A percentile compares a stretch with the other conserved stretches of the same genome.
phyloP scores from a whole-genome alignment of 2,113 vertebrate species.

The Oplegnathus fasciatus region DNA sequence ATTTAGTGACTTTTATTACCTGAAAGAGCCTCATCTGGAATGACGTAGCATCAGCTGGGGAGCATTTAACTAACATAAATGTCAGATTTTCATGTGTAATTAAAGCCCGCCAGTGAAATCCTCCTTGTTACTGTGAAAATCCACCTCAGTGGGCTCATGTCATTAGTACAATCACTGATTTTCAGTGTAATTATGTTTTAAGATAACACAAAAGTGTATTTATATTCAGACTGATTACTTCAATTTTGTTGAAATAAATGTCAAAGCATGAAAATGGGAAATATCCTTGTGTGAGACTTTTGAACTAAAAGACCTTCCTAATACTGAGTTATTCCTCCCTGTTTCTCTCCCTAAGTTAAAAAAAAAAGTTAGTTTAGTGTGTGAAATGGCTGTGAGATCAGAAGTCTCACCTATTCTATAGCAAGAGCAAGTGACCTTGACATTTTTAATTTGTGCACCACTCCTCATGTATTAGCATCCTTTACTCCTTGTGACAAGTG shows the following conservation, averaged over 20 bases:
- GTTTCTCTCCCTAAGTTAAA: neutral
- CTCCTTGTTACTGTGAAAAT: neutral
- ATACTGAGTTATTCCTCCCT: neutral
- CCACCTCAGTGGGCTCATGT: neutral
- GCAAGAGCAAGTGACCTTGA: neutral
- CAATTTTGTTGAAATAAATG: neutral
- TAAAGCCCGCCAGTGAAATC: neutral
- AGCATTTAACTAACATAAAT: conserved; percentile 7
- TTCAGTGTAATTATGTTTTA: neutral
- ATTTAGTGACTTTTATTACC: neutral
- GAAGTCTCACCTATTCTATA: neutral
- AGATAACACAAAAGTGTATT: neutral
- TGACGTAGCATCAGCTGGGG: neutral
- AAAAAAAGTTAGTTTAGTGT: neutral
- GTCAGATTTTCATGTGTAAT: conserved; percentile 10
- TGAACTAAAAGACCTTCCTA: neutral
- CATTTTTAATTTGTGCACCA: neutral
- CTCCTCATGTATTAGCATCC: neutral
- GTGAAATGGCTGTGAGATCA: too few species aligned
- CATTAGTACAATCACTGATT: neutral
- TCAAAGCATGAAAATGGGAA: neutral
- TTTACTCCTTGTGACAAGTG: neutral
- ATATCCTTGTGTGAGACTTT: neutral
- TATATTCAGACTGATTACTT: neutral
- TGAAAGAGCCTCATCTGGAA: neutral